Evolutionary conservation across 2,888 invertebrate genomes (phyloP), one percentile per base, ranked within the genome.

Genomic region (Leptopilina myrica): DNA sequence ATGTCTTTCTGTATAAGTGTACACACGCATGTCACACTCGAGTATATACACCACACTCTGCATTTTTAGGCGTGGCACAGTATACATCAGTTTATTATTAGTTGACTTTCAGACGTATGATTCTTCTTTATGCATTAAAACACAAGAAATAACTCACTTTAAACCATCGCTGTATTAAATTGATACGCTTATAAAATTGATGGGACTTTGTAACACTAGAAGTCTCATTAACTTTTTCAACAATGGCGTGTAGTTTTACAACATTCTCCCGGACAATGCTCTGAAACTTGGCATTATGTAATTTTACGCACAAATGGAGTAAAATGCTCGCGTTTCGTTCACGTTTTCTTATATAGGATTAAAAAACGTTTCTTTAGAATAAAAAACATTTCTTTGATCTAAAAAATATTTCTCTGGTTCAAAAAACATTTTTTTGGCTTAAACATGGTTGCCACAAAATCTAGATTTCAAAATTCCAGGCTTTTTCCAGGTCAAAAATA

Each of bases 61-160:
- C 56, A 73, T 33, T n/a, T 73, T 56, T 73, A 73, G 73, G 73
- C 73, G 73, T 73, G 73, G 73, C 73, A 12, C 26, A 12, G 49
- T 67, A 9, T 15, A 49, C 49, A 73, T 56, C 53, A 53, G 73
- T 59, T 73, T 77, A 77, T 77, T 77, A 77, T 77, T 77, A 77
- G 77, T 66, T 53, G 33, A 56, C 64, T 53, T 64, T 76, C 64
- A 77, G 77, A 66, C 77, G 49, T 65, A 77, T 77, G 66, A 77
- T 77, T 46, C 56, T 14, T 65, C 53, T 43, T 43, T 43, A 33
- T 56, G 33, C 40, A 77, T 49, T 65, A 40, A 26, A 40, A 33
- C 64, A 33, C 64, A 49, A 66, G 40, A 65, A 65, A 49, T 14
- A 67, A 69, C 56, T 26, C 26, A 53, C 26, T n/a, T 15, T 53